Conservation (phyloP, 2,797 vertebrate species). For the Thripadectes ignobilis region DNA sequence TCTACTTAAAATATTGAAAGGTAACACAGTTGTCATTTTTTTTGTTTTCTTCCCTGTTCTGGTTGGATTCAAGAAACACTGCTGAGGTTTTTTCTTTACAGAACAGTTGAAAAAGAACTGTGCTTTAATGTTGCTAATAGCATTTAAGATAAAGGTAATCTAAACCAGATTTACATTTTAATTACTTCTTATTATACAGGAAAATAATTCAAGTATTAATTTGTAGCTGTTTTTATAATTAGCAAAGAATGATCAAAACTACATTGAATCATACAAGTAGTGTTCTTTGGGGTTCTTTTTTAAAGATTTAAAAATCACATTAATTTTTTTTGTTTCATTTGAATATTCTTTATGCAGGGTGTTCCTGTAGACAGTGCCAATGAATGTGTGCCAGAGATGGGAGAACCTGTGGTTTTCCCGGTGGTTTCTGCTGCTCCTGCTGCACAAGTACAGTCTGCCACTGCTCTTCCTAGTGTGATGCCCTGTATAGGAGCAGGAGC, state of each 20-base stretch:
- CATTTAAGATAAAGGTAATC: neutral
- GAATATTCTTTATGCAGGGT: constrained; percentile 37
- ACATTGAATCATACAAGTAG: neutral
- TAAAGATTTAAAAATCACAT: neutral
- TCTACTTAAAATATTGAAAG: neutral
- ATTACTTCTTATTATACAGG: neutral
- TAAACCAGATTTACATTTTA: neutral
- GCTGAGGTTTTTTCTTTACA: neutral
- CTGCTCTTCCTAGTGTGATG: neutral
- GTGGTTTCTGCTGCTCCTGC: neutral
- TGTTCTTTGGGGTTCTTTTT: neutral
- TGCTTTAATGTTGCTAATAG: neutral
- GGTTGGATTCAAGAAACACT: neutral
- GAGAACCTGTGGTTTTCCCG: neutral
- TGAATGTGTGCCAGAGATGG: constrained; percentile 31
- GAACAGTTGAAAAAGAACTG: neutral
- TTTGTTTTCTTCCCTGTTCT: neutral
- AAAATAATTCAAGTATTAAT: neutral
- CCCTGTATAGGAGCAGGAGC: neutral
- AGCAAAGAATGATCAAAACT: neutral
- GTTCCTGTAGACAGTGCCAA: neutral
- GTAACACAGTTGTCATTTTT: neutral
- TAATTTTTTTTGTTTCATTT: neutral
- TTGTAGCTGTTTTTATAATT: neutral
- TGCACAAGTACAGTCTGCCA: constrained; percentile 4